These are phyloP conservation scores for Notothenia rossii DNA, from an alignment of 2,113 vertebrate species.

Conservation along the genomic window DNA sequence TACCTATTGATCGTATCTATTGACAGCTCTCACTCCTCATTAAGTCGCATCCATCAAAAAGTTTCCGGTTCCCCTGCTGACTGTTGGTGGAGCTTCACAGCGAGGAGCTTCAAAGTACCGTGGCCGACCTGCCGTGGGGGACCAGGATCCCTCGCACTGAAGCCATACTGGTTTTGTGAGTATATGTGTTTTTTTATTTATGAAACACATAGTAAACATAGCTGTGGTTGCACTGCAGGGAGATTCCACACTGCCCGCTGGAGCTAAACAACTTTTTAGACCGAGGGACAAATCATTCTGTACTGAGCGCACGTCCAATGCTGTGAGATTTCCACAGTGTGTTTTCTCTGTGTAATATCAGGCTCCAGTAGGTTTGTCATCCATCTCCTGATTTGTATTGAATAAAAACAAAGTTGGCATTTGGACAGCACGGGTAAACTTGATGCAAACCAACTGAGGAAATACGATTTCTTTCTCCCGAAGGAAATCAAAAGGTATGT, in stretches of 20 bases:
- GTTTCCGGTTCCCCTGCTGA: slow-evolving; percentile 11
- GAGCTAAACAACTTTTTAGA: slow-evolving; percentile 8
- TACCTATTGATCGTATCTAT: slow-evolving; percentile 53
- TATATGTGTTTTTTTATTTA: slow-evolving; percentile 3
- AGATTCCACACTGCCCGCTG: slow-evolving; percentile 1
- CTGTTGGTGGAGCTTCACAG: slow-evolving; percentile 15
- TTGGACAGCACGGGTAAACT: not conserved
- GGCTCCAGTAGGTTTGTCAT: slow-evolving; percentile 11
- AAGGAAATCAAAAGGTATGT: not conserved
- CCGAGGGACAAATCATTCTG: slow-evolving; percentile 18
- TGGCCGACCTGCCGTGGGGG: not conserved
- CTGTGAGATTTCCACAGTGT: slow-evolving; percentile 4
- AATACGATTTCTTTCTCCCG: too few relatives aligned
- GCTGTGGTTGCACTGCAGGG: slow-evolving; percentile 11
- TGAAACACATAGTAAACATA: slow-evolving; percentile 11
- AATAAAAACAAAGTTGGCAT: not conserved
- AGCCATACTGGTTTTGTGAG: not conserved
- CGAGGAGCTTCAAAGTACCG: not conserved
- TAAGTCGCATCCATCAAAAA: slow-evolving; percentile 56
- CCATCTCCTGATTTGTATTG: slow-evolving; percentile 1
- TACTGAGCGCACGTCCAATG: slow-evolving; percentile 8
- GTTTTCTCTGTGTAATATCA: slow-evolving; percentile 10
- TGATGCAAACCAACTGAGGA: not conserved
- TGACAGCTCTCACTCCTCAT: slow-evolving; percentile 64
- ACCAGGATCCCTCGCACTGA: not conserved